Conservation (phyloP, 2,888 invertebrate genomes). For the Chrysotoxum bicinctum region DNA sequence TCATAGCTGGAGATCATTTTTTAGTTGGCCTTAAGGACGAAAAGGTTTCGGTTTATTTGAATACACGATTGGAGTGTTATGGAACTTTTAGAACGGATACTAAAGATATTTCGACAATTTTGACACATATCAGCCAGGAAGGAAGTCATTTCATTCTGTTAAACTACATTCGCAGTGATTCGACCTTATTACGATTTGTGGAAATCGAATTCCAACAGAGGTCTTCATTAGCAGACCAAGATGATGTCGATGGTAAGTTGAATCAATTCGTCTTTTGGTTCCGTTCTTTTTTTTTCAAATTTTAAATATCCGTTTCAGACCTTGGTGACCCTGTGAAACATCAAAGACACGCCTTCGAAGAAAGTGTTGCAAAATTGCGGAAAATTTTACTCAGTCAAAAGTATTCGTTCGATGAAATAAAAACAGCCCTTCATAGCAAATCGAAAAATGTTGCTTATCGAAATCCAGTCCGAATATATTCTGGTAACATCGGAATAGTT, state of each 20-base stretch:
- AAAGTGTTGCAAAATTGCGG: constrained; percentile 74
- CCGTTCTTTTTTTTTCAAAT: background rate
- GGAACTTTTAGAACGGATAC: constrained; percentile 75
- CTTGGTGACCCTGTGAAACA: constrained; percentile 72
- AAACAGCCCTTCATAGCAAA: constrained; percentile 62
- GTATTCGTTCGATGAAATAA: constrained; percentile 74
- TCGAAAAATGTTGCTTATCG: constrained; percentile 40
- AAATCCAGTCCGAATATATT: constrained; percentile 63
- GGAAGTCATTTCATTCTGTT: constrained; percentile 76
- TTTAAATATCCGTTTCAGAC: constrained; percentile 13
- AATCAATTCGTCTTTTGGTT: background rate
- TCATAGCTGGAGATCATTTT: constrained; percentile 75
- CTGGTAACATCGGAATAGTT: constrained; percentile 74
- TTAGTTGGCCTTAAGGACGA: constrained; percentile 75
- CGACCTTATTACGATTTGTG: constrained; percentile 76
- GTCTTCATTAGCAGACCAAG: background rate
- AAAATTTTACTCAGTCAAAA: constrained; percentile 76
- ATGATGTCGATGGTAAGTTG: constrained; percentile 45
- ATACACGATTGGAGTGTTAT: constrained; percentile 77
- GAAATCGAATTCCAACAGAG: constrained; percentile 75
- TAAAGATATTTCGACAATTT: constrained; percentile 73
- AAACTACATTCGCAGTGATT: constrained; percentile 70
- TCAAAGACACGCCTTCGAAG: constrained; percentile 77
- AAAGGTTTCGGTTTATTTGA: constrained; percentile 76
- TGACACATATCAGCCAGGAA: constrained; percentile 74